These are phyloP conservation scores for Anguilla anguilla DNA, from an alignment of 2,797 vertebrate species.

Conservation along the genomic window DNA sequence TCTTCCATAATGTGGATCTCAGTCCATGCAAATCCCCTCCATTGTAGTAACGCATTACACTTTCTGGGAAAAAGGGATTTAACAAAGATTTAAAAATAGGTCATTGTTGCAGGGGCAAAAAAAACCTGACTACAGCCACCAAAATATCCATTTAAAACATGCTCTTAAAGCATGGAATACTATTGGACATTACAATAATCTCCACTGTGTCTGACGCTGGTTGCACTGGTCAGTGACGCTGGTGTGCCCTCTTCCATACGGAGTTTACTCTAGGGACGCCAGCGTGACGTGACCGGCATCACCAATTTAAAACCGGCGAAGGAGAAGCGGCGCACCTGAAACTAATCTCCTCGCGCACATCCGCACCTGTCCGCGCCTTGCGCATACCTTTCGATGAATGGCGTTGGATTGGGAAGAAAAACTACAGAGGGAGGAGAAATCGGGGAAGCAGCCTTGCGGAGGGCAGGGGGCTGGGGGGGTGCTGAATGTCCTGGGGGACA, in stretches of 20 bases:
- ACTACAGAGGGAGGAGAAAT: constrained; percentile 2
- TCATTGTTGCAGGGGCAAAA: constrained; percentile 41
- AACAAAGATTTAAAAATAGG: constrained; percentile 46
- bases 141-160: constrained; percentile 43
- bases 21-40: constrained; percentile 40
- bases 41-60: constrained; percentile 40
- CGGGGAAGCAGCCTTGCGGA: too few relatives aligned
- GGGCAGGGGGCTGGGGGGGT: background rate
- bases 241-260: constrained; percentile 56
- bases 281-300: constrained; percentile 42
- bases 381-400: constrained; percentile 59
- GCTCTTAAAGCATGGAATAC: constrained; percentile 53
- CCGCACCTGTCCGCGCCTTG: constrained; percentile 18
- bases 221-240: constrained; percentile 52
- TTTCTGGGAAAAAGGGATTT: constrained; percentile 49
- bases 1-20: background rate
- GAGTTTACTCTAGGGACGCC: constrained; percentile 55
- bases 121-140: constrained; percentile 30
- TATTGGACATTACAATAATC: constrained; percentile 50
- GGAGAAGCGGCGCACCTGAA: constrained; percentile 44
- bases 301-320: constrained; percentile 45
- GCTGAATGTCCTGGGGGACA: background rate
- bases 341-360: constrained; percentile 46
- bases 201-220: constrained; percentile 39
- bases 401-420: background rate